These are phyloP conservation scores for Pemphigus obesinymphae DNA, from an alignment of 1,140 invertebrate species.

Conservation along the genomic window DNA sequence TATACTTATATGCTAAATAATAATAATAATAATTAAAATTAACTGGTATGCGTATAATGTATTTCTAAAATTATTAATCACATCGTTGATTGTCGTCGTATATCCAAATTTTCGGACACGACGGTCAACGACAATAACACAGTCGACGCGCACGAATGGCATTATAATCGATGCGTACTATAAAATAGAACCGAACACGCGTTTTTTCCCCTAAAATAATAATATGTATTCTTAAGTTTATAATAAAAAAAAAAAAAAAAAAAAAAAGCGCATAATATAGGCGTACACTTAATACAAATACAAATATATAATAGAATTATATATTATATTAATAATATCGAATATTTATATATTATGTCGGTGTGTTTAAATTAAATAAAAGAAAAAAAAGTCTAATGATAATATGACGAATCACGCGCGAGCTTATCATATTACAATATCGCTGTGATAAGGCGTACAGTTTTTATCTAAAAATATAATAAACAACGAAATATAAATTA, in stretches of 20 bases:
- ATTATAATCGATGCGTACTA: not conserved
- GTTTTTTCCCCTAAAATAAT: not conserved
- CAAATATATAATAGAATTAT: too few species aligned
- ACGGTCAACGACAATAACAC: not conserved
- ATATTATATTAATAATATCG: not conserved
- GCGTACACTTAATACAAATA: not conserved
- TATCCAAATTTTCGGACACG: not conserved
- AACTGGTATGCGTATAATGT: not conserved
- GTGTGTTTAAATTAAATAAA: not conserved
- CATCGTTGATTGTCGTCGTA: not conserved
- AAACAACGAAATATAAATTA: constrained; percentile 8
- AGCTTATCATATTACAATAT: not conserved
- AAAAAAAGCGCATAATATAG: not conserved
- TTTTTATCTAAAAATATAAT: not conserved
- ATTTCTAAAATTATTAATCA: not conserved
- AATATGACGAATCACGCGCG: not conserved
- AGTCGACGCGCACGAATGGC: not conserved
- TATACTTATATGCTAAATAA: not conserved
- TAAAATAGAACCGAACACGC: not conserved
- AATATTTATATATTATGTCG: not conserved
- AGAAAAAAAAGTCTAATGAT: not conserved
- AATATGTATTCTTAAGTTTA: too few species aligned
- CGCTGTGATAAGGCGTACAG: too few species aligned
- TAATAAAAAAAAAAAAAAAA: not conserved
- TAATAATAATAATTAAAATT: not conserved